Base-by-base conservation (phyloP, 1,140 invertebrate genomes). In the Euwallacea similis region DNA sequence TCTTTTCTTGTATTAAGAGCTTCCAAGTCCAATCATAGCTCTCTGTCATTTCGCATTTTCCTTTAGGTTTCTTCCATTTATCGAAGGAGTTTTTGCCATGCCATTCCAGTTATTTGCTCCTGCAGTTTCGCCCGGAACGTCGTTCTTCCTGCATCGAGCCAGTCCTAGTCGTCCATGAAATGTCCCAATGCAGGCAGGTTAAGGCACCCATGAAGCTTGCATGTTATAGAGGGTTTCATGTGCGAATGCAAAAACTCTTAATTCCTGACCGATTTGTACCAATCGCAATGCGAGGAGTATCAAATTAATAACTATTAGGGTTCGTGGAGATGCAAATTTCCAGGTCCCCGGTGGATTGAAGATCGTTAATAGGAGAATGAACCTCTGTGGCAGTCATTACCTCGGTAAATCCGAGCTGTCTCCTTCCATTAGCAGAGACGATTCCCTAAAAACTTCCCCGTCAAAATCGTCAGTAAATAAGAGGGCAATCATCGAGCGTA, bases 231-330 rank as follows among this genome's bases (percentile, higher is more conserved):
- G 21, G 21, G 21, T 33, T 33, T 33, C 21, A 33, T 64, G 11
- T 47, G 13, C 7, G 7, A 47, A 46, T 15, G 53, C 53, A 8
- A 66, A 66, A 66, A 56, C 64, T 66, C 54, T 43, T 33, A 10
- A 58, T 15, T 69, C 66, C 54, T 16, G 43, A 33, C 44, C 59
- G 42, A 68, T 68, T 72, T 72, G 66, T 68, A 68, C 66, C 58
- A 46, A 61, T 67, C 59, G 53, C 21, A 50, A 56, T 50, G 42
- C 60, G 60, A 55, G 63, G 74, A 69, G 55, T 42, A 71, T 47
- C n/a, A 41, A 69, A 75, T 75, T 75, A 71, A 76, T 76, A 76
- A 72, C 66, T 66, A 72, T 76, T 74, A 76, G 59, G 59, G 66
- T 59, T 33, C 42, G 42, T 44, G 54, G 42, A 50, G 66, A 69